Base-by-base conservation (phyloP, 2,797 vertebrate species). In the Danio jaintianensis region DNA sequence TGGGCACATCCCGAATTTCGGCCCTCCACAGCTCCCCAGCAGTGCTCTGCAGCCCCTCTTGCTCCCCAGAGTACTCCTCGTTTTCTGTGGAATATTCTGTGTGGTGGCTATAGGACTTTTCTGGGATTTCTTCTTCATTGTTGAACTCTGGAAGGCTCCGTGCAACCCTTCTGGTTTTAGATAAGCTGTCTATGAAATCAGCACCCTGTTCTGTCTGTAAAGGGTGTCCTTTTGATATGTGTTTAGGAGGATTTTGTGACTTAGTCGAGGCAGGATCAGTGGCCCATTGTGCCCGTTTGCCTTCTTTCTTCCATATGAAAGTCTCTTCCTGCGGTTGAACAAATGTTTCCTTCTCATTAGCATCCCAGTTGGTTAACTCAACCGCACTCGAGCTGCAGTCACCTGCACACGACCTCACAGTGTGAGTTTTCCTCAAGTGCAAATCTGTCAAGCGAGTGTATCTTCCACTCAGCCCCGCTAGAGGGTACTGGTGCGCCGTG, bases 401-500 rank as follows among this genome's bases (percentile, higher is more conserved):
- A 76, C 77, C 76, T 79, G 50, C 20, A 67, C 83, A 79, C 11
- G 55, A 78, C 13, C 76, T 80, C 55, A 20, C n/a, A 8, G 20
- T 47, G 45, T 7, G 52, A 47, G 22, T 42, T 66, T 38, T 36
- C 72, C 75, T 80, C 2, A 73, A 77, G 68, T 85, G 62, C 16
- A 79, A 80, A 69, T 83, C 86, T 82, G 79, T 80, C 15, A 85
- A 80, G 71, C 85, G 82, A 16, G 80, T 86, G 88, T 89, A 86
- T 18, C 86, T 89, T 82, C 88, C 91, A 63, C 90, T 87, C 43
- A 88, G 91, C 45, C 86, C 91, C 91, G 92, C 94, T 87, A 92
- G 93, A 84, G 90, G 94, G 90, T 92, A 95, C 53, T 93, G 91
- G 87, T 92, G 92, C 22, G 89, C 86, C 40, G 87, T 72, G 78